Conservation (phyloP, 2,113 vertebrate species). For the Centropus bengalensis region DNA sequence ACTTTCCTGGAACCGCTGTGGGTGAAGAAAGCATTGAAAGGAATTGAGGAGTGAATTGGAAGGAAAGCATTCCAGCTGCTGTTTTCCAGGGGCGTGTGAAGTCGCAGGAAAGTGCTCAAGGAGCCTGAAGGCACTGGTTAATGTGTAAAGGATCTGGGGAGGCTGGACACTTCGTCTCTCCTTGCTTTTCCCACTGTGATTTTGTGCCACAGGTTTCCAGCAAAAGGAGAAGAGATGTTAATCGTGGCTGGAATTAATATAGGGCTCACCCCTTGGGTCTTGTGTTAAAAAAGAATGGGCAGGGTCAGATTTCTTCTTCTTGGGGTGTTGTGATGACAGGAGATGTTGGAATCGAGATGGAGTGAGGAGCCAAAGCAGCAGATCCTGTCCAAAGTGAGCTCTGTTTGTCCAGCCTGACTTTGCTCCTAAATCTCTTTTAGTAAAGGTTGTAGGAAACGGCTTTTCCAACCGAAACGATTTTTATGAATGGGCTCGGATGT, state of each 20-base stretch:
- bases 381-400: background rate
- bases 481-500: background rate
- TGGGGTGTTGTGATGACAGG: background rate
- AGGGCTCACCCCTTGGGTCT: background rate
- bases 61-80: slow-evolving; percentile 33
- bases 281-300: background rate
- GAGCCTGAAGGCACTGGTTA: background rate
- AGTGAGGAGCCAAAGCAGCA: background rate
- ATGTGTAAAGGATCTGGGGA: background rate
- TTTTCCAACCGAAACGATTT: no score
- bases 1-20: slow-evolving; percentile 64
- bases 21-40: slow-evolving; percentile 60
- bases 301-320: background rate
- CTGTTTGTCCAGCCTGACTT: background rate
- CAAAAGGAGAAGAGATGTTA: background rate
- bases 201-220: background rate
- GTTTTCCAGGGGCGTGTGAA: background rate
- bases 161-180: background rate
- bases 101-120: background rate
- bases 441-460: background rate
- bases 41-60: slow-evolving; percentile 22
- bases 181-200: background rate
- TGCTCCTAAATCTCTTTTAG: background rate
- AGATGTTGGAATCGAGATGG: background rate
- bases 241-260: background rate